Evolutionary conservation across 1,140 invertebrate species (phyloP), one percentile per base, ranked within the genome.

Genomic region (Venustaconcha ellipsiformis): DNA sequence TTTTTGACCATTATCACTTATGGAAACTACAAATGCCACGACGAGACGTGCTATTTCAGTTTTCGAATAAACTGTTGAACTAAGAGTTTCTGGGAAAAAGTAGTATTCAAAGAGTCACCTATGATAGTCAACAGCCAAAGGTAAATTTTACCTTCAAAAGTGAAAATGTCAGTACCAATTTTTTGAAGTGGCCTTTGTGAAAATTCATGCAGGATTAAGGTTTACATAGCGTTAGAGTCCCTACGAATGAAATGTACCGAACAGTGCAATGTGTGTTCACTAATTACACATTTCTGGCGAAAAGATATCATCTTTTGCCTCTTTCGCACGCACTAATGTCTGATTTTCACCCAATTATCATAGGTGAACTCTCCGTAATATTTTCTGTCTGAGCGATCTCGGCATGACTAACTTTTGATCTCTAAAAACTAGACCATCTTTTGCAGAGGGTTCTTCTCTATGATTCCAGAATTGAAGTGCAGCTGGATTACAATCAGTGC

Each of bases 221-320:
- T 70, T 67, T 83, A 80, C 67, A 77, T 78, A 2, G 66, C 2
- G 60, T 74, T 78, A 26, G 70, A 57, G 62, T 72, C 65, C 62
- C 76, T 69, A 37, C 75, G 64, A 57, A 75, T 75, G 26, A 70
- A 48, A 79, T 78, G 83, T 17, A 73, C 58, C 8, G 57, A 18
- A 65, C 82, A 84, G 13, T 76, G 70, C 15, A 57, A 58, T 12
- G 83, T 68, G 18, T 72, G 63, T 48, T 84, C 68, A 56, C 78
- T 72, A 48, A 84, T 84, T 18, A 84, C 78, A 58, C 71, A 85
- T 79, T 18, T 78, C 79, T 56, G 78, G 78, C 82, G 79, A 84
- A 60, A 75, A 86, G 26, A 86, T 17, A 2, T 64, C 57, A 18
- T 78, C 63, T 62, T 74, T 58, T n/a, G n/a, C n/a, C n/a, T n/a